phyloP scores from a whole-genome alignment of 2,113 vertebrate species.

The Lipotes vexillifer region DNA sequence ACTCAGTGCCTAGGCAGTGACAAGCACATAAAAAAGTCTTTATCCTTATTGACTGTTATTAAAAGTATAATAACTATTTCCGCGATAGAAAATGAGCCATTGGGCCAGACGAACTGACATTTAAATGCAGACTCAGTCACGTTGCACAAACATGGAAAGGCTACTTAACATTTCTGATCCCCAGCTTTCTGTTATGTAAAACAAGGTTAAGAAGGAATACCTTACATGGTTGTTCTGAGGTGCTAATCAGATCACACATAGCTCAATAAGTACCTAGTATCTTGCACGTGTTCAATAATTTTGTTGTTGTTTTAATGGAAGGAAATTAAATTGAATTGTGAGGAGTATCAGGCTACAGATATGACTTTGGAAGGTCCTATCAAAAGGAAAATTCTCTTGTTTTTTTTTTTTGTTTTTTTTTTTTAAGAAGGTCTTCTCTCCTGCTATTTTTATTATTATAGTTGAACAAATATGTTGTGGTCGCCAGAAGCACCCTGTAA shows the following conservation, averaged over 20 bases:
- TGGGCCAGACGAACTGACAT: not conserved
- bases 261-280: not conserved
- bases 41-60: not conserved
- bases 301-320: not conserved
- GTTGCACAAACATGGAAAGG: not conserved
- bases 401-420: not conserved
- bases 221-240: not conserved
- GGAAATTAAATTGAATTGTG: not conserved
- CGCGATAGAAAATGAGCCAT: not conserved
- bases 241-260: not conserved
- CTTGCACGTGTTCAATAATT: not conserved
- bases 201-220: not conserved
- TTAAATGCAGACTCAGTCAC: not conserved
- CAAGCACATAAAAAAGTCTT: not conserved
- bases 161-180: not conserved
- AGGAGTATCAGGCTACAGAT: not conserved
- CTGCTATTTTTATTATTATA: not conserved
- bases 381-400: not conserved
- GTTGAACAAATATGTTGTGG: not conserved
- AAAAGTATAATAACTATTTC: not conserved
- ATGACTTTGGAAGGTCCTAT: not conserved
- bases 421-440: not conserved
- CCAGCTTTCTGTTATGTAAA: not conserved
- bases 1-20: not conserved
- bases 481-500: not conserved